Base-by-base conservation (phyloP, 2,113 vertebrate species). In the Phylloscopus whistleri region DNA sequence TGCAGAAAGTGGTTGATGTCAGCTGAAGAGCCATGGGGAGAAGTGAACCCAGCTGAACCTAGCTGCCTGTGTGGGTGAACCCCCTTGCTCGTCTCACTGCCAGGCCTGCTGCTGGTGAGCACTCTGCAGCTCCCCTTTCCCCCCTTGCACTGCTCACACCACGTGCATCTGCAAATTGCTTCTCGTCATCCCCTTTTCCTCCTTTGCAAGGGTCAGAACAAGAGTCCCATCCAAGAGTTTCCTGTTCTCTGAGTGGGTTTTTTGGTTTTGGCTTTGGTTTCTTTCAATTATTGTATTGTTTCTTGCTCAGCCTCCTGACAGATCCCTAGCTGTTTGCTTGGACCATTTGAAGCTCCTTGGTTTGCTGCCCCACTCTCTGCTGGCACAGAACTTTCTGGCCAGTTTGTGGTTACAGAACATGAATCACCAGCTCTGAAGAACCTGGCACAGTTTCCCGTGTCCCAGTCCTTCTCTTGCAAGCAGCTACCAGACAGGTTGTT, bases 81-180 rank as follows among this genome's bases (percentile, higher is more conserved):
- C 2, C 18, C 10, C 39, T 79, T 0, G 0, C 43, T 49, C 6
- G 0, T 31, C 35, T 55, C 44, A 2, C 16, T 37, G 69, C 23
- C 67, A 27, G 69, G 2, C 0, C 53, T 85, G 68, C 53, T 91
- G 5, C 5, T 10, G 16, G 10, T 4, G 64, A 33, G 66, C 24
- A 68, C 56, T 53, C 74, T 46, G 39, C 66, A 75, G 68, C 27
- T 62, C 27, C 26, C 60, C 55, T 35, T 48, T 39, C 31, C 53
- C 20, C 39, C 3, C 2, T 3, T 23, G 46, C 51, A 9, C 59
- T 72, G 37, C 58, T 43, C 37, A 12, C 13, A 31, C 26, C 39
- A 17, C 49, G 24, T 6, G 1, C 27, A 27, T 12, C 84, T 87
- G 26, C 41, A 77, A 17, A 62, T 30, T 2, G 0, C 51, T 74